Evolutionary conservation across 2,888 invertebrate genomes (phyloP).

Genomic region (Andrena bucephala): DNA sequence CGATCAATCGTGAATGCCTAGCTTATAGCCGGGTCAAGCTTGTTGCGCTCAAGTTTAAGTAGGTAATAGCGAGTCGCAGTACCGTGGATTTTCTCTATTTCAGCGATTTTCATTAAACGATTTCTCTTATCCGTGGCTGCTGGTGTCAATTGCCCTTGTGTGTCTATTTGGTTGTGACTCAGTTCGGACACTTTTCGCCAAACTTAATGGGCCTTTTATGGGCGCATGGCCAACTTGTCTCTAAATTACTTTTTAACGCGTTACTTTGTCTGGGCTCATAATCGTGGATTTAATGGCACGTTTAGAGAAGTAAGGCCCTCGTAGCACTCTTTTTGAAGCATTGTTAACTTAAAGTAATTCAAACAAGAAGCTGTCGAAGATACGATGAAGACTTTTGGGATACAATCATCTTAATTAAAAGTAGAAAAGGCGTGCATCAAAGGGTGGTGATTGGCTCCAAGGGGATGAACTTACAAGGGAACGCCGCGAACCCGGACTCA

Average conservation of each 20-base stretch:
- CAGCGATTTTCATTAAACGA: slow-evolving; percentile 23
- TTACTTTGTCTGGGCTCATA: background rate
- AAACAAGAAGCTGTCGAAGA: too few species aligned
- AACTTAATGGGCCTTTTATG: background rate
- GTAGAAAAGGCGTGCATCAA: too few species aligned
- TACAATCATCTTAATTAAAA: too few species aligned
- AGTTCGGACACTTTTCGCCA: background rate
- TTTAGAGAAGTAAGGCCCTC: too few species aligned
- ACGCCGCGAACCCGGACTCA: too few species aligned
- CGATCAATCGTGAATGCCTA: slow-evolving; percentile 30
- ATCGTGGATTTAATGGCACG: too few species aligned
- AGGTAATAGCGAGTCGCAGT: slow-evolving; percentile 16
- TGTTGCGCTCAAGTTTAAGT: slow-evolving; percentile 3
- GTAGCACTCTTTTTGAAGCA: too few species aligned
- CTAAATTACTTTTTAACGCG: background rate
- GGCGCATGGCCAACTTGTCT: background rate
- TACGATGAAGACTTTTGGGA: too few species aligned
- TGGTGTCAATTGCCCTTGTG: background rate
- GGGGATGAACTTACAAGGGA: too few species aligned
- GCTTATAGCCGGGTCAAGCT: slow-evolving; percentile 15
- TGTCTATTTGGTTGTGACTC: background rate
- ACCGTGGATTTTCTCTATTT: slow-evolving; percentile 33
- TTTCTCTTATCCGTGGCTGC: slow-evolving; percentile 25
- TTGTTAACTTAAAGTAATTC: too few species aligned
- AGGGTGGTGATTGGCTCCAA: too few species aligned